Percentiles rank a stretch among this genome's conserved stretches.
These are phyloP conservation scores for Metallyticus violacea DNA, from an alignment of 2,888 invertebrate genomes.

Conservation along the genomic window DNA sequence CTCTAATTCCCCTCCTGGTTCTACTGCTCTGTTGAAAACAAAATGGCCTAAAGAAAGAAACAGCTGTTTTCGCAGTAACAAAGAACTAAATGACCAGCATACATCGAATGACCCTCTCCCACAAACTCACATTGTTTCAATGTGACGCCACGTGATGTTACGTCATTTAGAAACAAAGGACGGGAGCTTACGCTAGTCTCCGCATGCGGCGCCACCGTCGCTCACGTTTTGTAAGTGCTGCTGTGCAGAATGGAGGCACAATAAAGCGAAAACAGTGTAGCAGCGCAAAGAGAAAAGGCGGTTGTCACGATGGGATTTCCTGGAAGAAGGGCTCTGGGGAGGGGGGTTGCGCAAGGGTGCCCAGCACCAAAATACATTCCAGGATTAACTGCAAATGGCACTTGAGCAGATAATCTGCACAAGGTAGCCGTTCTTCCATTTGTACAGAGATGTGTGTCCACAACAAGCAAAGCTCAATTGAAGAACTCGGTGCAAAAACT, in stretches of 20 bases:
- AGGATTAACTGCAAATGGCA: background rate
- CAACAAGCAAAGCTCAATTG: no score
- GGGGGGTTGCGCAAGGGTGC: background rate
- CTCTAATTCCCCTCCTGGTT: background rate
- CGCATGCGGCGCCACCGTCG: background rate
- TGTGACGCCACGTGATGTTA: background rate
- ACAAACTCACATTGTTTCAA: background rate
- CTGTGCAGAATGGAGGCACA: background rate
- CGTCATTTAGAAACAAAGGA: slow-evolving; percentile 19
- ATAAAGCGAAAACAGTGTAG: background rate
- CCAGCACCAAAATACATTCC: background rate
- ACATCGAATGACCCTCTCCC: background rate
- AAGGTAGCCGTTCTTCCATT: background rate
- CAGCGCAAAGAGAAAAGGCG: background rate
- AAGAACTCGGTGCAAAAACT: no score
- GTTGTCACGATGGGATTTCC: background rate
- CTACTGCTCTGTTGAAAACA: background rate
- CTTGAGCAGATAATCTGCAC: background rate
- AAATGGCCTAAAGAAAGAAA: background rate
- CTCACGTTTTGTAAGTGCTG: background rate
- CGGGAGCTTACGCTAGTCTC: background rate
- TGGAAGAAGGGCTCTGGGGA: background rate
- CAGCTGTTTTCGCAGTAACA: background rate
- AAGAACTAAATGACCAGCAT: slow-evolving; percentile 10
- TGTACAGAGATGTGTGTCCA: no score